Percentiles rank a stretch among this genome's conserved stretches.
Conservation (phyloP, 1,140 invertebrate species). For the Euborellia annulipes region DNA sequence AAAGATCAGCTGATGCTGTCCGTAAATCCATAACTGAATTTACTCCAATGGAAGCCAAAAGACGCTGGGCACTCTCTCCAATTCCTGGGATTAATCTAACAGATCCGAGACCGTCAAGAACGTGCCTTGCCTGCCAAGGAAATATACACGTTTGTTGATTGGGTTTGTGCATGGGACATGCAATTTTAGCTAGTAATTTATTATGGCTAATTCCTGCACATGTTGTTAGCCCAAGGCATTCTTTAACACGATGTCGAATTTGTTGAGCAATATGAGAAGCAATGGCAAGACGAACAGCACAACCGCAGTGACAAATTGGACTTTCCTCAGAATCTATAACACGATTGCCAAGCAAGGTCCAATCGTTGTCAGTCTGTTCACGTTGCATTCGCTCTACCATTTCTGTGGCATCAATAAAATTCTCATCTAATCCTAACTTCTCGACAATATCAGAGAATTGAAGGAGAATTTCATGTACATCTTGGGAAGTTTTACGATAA, state of each 20-base stretch:
- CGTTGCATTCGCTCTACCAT: constrained; percentile 35
- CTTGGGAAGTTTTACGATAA: constrained; percentile 51
- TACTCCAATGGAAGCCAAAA: constrained; percentile 44
- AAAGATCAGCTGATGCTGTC: constrained; percentile 34
- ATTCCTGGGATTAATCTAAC: constrained; percentile 52
- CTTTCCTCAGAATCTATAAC: constrained; percentile 33
- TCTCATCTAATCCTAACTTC: constrained; percentile 64
- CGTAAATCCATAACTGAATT: constrained; percentile 47
- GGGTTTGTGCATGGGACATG: constrained; percentile 53
- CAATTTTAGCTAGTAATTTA: constrained; percentile 66
- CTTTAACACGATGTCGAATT: constrained; percentile 45
- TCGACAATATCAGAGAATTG: constrained; percentile 52
- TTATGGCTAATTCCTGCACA: constrained; percentile 72
- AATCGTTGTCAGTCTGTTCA: constrained; percentile 11
- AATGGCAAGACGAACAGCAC: constrained; percentile 41
- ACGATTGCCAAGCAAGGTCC: constrained; percentile 31
- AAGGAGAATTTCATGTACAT: constrained; percentile 46
- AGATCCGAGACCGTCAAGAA: constrained; percentile 42
- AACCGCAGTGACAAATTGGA: constrained; percentile 53
- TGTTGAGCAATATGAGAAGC: constrained; percentile 51
- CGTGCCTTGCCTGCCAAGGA: constrained; percentile 40
- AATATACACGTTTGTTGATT: constrained; percentile 65
- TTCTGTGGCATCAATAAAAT: constrained; percentile 56
- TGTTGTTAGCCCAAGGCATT: constrained; percentile 51
- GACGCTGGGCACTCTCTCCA: constrained; percentile 44